phyloP scores from a whole-genome alignment of 2,113 vertebrate genomes.

The Ibidorhyncha struthersii region DNA sequence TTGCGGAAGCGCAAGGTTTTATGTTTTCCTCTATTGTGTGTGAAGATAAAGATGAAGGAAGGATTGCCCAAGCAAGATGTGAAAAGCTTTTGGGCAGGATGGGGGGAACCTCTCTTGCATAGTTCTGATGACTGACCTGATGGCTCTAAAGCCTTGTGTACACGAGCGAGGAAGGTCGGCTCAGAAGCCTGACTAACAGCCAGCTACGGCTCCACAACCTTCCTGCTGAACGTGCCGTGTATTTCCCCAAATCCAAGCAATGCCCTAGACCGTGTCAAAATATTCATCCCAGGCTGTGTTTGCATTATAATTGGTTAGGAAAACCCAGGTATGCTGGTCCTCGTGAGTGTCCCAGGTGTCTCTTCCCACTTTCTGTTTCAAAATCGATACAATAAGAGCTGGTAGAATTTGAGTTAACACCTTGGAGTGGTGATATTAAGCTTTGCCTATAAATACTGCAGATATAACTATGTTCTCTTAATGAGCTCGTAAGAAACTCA shows the following conservation, averaged over 20 bases:
- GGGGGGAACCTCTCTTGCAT: background rate
- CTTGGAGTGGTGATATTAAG: background rate
- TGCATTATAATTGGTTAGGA: background rate
- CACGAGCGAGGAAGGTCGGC: background rate
- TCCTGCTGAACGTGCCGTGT: background rate
- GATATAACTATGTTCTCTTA: background rate
- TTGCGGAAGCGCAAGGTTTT: background rate
- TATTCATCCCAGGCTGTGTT: background rate
- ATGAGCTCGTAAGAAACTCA: background rate
- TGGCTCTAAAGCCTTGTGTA: background rate
- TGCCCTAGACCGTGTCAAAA: background rate
- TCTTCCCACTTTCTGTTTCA: background rate
- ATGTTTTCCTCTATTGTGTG: background rate
- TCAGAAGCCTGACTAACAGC: background rate
- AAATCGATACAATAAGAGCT: background rate
- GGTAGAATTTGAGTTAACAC: background rate
- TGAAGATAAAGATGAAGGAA: background rate
- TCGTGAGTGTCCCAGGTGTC: background rate
- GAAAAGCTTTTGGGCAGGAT: background rate
- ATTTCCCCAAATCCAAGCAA: background rate
- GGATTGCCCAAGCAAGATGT: background rate
- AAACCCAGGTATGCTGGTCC: background rate
- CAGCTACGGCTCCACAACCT: background rate
- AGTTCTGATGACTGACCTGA: background rate
- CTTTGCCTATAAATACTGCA: background rate